Evolutionary conservation across 2,797 vertebrate genomes (phyloP).

Genomic region (Natrix natrix): DNA sequence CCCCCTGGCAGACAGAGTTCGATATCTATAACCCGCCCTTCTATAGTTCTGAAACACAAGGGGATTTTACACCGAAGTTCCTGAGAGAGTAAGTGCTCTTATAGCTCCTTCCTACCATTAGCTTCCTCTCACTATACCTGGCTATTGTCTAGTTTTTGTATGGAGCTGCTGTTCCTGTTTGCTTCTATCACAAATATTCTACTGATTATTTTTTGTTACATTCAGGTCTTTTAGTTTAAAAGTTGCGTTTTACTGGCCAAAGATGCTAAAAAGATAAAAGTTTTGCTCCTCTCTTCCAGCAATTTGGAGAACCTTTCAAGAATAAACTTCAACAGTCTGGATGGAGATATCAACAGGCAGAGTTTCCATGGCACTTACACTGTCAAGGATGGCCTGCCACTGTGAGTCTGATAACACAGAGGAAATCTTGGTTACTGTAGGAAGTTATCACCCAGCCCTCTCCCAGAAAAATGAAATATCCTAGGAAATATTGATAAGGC

Average conservation of each 20-base stretch:
- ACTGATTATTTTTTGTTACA: rapidly evolving
- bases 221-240: neutral
- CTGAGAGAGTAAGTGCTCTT: slow-evolving; percentile 67
- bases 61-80: slow-evolving; percentile 54
- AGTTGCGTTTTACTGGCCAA: neutral
- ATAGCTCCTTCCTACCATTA: neutral
- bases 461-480: too few species aligned
- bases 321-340: slow-evolving; percentile 71
- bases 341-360: slow-evolving; percentile 63
- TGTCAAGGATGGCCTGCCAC: slow-evolving; percentile 60
- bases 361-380: slow-evolving; percentile 67
- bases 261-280: neutral
- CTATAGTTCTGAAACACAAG: slow-evolving; percentile 69
- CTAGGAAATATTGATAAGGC: too few species aligned
- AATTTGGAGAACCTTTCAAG: slow-evolving; percentile 60
- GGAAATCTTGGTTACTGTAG: neutral
- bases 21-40: slow-evolving; percentile 75
- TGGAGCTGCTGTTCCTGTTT: neutral
- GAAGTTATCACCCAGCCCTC: too few species aligned
- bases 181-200: neutral
- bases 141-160: neutral
- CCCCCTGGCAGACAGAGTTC: slow-evolving; percentile 77
- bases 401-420: slow-evolving; percentile 47
- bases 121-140: neutral
- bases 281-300: slow-evolving; percentile 48